Evolutionary conservation across 2,888 invertebrate genomes (phyloP).

Genomic region (Trilocha varians): DNA sequence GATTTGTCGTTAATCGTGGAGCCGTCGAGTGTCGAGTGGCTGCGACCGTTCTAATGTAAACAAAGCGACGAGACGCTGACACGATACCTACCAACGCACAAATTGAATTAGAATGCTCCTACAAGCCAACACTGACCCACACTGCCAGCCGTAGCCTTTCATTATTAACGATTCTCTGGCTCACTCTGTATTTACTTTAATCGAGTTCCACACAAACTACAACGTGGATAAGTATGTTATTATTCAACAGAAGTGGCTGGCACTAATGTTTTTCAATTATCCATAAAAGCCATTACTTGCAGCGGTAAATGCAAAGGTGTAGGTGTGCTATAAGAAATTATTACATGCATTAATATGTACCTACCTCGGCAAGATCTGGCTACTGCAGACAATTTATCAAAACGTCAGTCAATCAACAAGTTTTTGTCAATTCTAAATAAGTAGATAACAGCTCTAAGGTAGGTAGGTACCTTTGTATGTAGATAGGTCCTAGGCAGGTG

Average conservation of each 20-base stretch:
- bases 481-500: too few relatives aligned
- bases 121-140: slow-evolving; percentile 14
- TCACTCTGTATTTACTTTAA: slow-evolving; percentile 4
- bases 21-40: slow-evolving; percentile 38
- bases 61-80: slow-evolving; percentile 34
- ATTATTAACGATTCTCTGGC: slow-evolving; percentile 6
- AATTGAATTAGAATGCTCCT: slow-evolving; percentile 60
- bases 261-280: background rate
- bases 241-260: background rate
- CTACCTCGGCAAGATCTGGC: too few relatives aligned
- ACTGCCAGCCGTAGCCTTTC: slow-evolving; percentile 9
- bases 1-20: slow-evolving; percentile 68
- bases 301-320: too few relatives aligned
- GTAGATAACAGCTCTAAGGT: too few relatives aligned
- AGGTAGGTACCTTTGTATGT: too few relatives aligned
- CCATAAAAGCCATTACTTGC: background rate
- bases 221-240: background rate
- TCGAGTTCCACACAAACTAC: slow-evolving; percentile 5
- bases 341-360: too few relatives aligned
- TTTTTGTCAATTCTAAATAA: too few relatives aligned
- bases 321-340: too few relatives aligned
- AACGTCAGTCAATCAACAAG: too few relatives aligned
- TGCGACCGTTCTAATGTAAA: slow-evolving; percentile 46
- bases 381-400: too few relatives aligned
- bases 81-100: slow-evolving; percentile 36